Conservation (phyloP, 1,140 invertebrate genomes). For the Cherax quadricarinatus region DNA sequence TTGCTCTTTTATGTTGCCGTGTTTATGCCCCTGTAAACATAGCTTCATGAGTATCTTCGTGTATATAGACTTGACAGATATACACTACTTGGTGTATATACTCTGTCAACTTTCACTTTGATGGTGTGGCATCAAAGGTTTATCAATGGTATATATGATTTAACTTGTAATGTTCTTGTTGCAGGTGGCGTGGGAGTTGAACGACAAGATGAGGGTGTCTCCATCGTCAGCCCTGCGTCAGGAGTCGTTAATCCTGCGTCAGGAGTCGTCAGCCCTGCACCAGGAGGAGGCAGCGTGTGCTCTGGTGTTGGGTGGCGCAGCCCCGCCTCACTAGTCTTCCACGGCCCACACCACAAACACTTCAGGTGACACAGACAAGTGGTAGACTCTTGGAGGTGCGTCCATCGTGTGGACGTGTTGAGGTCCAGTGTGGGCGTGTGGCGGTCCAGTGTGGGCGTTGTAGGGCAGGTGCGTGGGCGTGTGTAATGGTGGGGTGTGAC, state of each 20-base stretch:
- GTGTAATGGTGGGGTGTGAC: conserved; percentile 51
- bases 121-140: no score
- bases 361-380: neutral
- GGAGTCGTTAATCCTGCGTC: neutral
- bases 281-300: neutral
- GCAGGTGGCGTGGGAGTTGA: neutral
- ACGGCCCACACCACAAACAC: neutral
- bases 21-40: no score
- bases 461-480: conserved; percentile 2
- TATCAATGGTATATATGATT: neutral
- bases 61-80: no score
- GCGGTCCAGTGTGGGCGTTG: neutral
- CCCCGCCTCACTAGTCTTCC: neutral
- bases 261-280: neutral
- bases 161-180: neutral
- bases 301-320: neutral
- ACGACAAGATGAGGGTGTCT: neutral
- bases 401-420: neutral
- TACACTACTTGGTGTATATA: no score
- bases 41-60: no score
- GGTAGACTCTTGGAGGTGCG: neutral
- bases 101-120: no score
- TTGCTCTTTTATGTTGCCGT: no score
- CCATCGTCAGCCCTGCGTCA: neutral
- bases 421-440: neutral